These are phyloP conservation scores for Sardinella longiceps DNA, from an alignment of 2,797 vertebrate species.

Conservation along the genomic window DNA sequence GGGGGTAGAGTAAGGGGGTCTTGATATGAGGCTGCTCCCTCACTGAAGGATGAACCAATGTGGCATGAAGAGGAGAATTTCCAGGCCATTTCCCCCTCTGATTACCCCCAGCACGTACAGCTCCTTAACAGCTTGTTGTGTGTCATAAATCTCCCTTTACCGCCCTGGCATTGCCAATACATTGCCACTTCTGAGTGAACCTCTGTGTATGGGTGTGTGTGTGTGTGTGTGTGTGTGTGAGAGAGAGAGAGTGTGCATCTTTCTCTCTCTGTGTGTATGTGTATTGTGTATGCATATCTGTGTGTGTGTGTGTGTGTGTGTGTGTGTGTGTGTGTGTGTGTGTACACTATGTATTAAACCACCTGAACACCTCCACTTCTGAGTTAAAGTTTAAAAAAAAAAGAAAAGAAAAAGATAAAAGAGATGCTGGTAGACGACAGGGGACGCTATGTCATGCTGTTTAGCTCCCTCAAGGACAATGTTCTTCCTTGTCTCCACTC, in stretches of 20 bases:
- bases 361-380: neutral
- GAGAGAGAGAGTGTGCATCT: neutral
- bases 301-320: neutral
- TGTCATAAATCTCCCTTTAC: conserved; percentile 80
- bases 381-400: neutral
- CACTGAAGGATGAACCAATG: conserved; percentile 83
- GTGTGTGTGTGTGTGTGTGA: neutral
- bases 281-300: neutral
- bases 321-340: neutral
- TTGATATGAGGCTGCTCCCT: conserved; percentile 73
- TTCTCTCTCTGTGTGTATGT: neutral
- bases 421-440: neutral
- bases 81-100: conserved; percentile 82
- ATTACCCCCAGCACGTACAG: conserved; percentile 80
- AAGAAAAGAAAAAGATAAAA: neutral
- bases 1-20: neutral
- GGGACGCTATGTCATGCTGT: neutral
- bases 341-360: neutral
- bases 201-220: neutral
- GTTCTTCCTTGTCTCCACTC: neutral
- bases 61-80: conserved; percentile 85
- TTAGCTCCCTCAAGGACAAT: conserved; percentile 9
- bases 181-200: neutral
- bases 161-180: conserved; percentile 65
- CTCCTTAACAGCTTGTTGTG: conserved; percentile 82